Evolutionary conservation across 2,888 invertebrate species (phyloP), one percentile per base, ranked within the genome.

Genomic region (Lathronympha strigana): DNA sequence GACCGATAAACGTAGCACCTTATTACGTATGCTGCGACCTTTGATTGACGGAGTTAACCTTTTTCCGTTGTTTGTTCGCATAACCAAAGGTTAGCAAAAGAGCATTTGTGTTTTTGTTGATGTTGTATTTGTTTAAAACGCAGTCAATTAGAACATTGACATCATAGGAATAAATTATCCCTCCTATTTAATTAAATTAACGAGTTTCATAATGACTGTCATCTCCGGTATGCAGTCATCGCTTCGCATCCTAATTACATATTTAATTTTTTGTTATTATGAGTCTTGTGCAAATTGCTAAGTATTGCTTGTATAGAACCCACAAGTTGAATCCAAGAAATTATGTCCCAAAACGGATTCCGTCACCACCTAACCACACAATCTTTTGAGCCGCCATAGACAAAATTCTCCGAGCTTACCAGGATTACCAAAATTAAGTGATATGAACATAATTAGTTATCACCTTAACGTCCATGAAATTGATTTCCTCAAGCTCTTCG

Each of bases 401-500:
- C 21, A 43, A 19, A 43, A 4, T 40, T 40, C 40, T 40, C 2
- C 40, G 9, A 1, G 17, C 17, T 19, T 17, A 17, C 8, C 17
- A 28, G 15, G 15, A 13, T 8, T 8, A n/a, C 3, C 19, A 31
- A 17, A 19, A 15, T 50, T 28, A 38, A 25, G 15, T 15, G 15
- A 36, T 28, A 43, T 43, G 19, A 55, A 53, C 5, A 40, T 57
- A 57, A 57, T n/a, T 33, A 23, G 17, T 31, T 13, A 36, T 49
- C 47, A 36, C 21, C 47, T 47, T 47, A 47, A 33, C 31, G 57
- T 19, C 45, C 57, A 58, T 28, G 53, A 40, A 66, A 61, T 53
- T 54, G 54, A 66, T 66, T 61, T 66, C 40, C 58, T 47, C 38
- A 1, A 54, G 53, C 51, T 53, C 23, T 23, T n/a, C 47, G 47